These are phyloP conservation scores for Nycteola revayana DNA, from an alignment of 2,888 invertebrate genomes.

Conservation along the genomic window DNA sequence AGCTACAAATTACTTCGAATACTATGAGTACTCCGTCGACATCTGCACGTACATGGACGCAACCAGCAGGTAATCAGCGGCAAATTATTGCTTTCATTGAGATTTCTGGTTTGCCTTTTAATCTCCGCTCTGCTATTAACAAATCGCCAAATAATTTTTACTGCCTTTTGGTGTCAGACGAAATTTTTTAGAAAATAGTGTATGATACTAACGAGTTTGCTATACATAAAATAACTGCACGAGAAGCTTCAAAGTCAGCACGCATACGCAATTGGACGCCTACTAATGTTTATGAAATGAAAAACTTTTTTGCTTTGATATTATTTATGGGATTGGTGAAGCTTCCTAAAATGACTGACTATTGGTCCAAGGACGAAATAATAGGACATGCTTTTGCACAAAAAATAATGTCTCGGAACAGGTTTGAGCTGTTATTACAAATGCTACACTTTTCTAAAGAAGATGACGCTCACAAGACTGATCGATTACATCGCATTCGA, in stretches of 20 bases:
- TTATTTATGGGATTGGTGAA: constrained; percentile 5
- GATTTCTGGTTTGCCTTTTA: constrained; percentile 4
- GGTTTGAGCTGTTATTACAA: constrained; percentile 23
- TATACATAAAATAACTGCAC: neutral
- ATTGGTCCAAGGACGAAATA: constrained; percentile 1
- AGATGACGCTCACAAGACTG: neutral
- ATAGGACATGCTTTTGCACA: constrained; percentile 3
- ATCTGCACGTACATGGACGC: constrained; percentile 6
- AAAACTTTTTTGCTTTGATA: constrained; percentile 4
- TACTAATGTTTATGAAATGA: constrained; percentile 1
- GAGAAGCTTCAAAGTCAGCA: neutral
- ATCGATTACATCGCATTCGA: constrained; percentile 1
- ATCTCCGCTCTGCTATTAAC: constrained; percentile 1
- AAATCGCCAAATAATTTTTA: constrained; percentile 1
- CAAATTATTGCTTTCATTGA: constrained; percentile 9
- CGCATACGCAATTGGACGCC: constrained; percentile 4
- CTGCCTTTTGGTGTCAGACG: constrained; percentile 1
- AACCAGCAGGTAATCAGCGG: constrained; percentile 7
- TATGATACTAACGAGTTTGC: constrained; percentile 1
- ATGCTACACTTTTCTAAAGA: constrained; percentile 4
- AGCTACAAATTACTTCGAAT: too few species aligned
- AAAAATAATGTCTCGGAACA: constrained; percentile 21
- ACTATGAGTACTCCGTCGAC: constrained; percentile 1
- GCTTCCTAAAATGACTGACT: constrained; percentile 1
- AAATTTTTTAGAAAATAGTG: constrained; percentile 1